Evolutionary conservation across 2,113 vertebrate genomes (phyloP), one percentile per base, ranked within the genome.

Genomic region (Lipotes vexillifer): DNA sequence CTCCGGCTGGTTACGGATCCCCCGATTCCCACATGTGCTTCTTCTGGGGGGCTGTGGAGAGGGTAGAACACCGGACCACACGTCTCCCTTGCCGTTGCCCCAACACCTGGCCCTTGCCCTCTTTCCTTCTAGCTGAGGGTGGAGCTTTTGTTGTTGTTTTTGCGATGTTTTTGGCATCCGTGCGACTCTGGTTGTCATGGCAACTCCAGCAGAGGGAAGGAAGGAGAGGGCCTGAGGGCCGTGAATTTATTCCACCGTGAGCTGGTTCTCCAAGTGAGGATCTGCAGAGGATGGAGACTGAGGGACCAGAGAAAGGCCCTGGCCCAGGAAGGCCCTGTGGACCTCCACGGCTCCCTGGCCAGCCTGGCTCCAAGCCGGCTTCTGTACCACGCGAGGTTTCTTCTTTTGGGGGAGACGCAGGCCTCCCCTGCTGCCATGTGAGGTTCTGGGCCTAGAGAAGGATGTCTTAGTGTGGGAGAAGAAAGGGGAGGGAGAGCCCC

Each of bases 101-200:
- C 17, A 8, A 52, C 0, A 4, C 63, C 69, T 61, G 75, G 23
- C 78, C 20, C 1, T 41, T 8, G 20, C 44, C n/a, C 55, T 15
- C 41, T 91, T 83, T 74, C 74, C 44, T 88, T 61, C 12, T 10
- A 71, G 92, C 18, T 7, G 46, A 93, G 78, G 95, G 59, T 55
- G 74, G 83, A 94, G 57, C 33, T 49, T 93, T 75, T 74, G 61
- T 63, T 91, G 86, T 87, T 96, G 86, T 83, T 98, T 97, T 92
- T 93, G 80, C 33, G 29, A 75, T 65, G 85, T 65, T 97, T 97
- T 97, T 88, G 97, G 88, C 97, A 97, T 88, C 18, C 69, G 75
- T 80, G 75, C 97, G 96, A 95, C 71, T 90, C 97, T 90, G 81
- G 98, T 98, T 97, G 94, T 77, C 97, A 97, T 98, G 96, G 95